Base-by-base conservation (phyloP, 2,113 vertebrate genomes). In the Channa maculata region DNA sequence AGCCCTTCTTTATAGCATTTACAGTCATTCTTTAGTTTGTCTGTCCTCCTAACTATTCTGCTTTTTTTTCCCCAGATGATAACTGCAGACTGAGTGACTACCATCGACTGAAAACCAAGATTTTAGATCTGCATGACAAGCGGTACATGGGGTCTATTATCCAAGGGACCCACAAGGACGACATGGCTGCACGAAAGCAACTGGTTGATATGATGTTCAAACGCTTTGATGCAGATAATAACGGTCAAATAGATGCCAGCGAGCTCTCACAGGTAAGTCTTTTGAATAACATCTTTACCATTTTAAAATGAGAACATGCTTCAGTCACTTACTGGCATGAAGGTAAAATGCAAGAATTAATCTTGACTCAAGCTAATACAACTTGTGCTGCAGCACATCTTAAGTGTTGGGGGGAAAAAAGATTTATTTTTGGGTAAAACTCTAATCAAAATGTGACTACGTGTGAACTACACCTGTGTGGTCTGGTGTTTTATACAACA, bases 181-280 rank as follows among this genome's bases (percentile, higher is more conserved):
- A 95, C 86, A 92, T 95, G 87, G 79, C 83, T 8, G 90, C 91
- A 77, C 96, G 94, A 90, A 97, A 96, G 86, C 75, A 93, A 53
- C 91, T 99, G 71, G 96, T 97, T 46, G 97, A 99, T 84, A 80
- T 95, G 37, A 96, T 98, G 95, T 99, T 98, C 89, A 94, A 94
- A 71, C 95, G 95, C 89, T 98, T 98, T 81, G 97, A 99, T 76
- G 93, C 94, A 3, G 95, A 99, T 83, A 92, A 83, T 59, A 96
- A 91, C 3, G 95, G 95, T 82, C 92, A 94, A 75, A 88, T 99
- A 78, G 96, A 96, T 77, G 94, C 85, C 80, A 95, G 93, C 8
- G 98, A 99, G 84, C 91, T 99, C 76, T 96, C 96, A 89, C 97
- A 97, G 97, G 98, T 99, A 91, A 89, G 89, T 11, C 5, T 0